Evolutionary conservation across 1,140 invertebrate genomes (phyloP), one percentile per base, ranked within the genome.

Genomic region (Microplitis mediator): DNA sequence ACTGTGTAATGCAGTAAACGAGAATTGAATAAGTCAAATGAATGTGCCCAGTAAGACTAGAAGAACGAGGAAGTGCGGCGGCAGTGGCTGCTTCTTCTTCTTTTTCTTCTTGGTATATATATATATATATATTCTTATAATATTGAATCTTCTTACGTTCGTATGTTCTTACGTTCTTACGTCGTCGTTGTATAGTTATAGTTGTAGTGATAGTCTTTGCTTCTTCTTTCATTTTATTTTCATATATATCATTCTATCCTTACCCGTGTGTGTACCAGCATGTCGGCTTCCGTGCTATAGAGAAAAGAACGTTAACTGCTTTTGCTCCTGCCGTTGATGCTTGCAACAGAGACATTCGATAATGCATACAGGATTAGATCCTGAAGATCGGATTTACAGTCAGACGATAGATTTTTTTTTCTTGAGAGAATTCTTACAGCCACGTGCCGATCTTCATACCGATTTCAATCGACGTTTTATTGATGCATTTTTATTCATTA

Each of bases 181-280:
- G 23, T 23, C 23, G 23, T 23, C 23, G 23, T 23, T 23, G 23
- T 23, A 23, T 23, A 23, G 23, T 23, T 23, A 23, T 23, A 23
- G 23, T 23, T 23, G 2, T 23, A 23, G 23, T 23, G 1, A 23
- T 23, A 23, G 23, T 23, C 23, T 23, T 23, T 23, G 23, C 23
- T 23, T 23, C 23, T 23, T 23, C 2, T 23, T 23, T 23, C 23
- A 23, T 23, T 23, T 23, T 23, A 23, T 23, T 23, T 39, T 67
- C 58, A 73, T 74, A 51, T 71, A 71, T 70, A 61, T 64, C 60
- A 70, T 64, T 63, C 72, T 39, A 65, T 75, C 75, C 64, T 9
- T 75, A 63, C 50, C 68, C 35, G 66, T 70, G 23, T 23, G 23
- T 23, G 23, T 23, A 23, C 14, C 32, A n/a, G 13, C 50, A 62